Conservation (phyloP, 2,888 invertebrate species). For the Ametastegia equiseti region DNA sequence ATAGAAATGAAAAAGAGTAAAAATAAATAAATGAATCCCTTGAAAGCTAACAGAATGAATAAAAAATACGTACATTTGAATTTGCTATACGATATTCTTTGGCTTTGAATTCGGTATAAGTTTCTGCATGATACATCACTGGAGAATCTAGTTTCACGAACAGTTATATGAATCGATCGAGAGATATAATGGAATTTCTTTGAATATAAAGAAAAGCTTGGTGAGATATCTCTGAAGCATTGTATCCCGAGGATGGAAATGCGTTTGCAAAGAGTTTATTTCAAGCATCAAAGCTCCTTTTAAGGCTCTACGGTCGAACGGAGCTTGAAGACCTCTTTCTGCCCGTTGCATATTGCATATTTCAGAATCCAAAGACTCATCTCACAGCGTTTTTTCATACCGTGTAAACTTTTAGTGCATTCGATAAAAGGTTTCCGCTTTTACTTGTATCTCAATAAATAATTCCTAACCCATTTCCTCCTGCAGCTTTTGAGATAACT, state of each 20-base stretch:
- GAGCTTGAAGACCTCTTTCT: not conserved
- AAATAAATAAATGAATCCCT: no score
- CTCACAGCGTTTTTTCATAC: not conserved
- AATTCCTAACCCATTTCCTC: not conserved
- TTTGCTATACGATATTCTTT: no score
- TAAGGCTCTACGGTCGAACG: not conserved
- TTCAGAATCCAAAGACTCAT: not conserved
- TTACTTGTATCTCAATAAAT: not conserved
- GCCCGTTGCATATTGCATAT: constrained; percentile 4
- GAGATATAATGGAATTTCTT: not conserved
- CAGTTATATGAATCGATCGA: not conserved
- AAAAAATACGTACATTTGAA: no score
- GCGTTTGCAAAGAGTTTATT: constrained; percentile 1
- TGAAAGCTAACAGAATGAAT: no score
- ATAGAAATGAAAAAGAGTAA: no score
- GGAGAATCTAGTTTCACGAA: no score
- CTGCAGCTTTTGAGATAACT: not conserved
- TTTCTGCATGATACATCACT: no score
- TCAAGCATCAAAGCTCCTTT: constrained; percentile 16
- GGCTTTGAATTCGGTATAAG: no score
- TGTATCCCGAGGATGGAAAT: not conserved
- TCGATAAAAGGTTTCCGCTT: not conserved
- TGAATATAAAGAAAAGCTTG: not conserved
- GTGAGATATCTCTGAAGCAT: not conserved
- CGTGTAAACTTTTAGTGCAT: not conserved